These are phyloP conservation scores for Crocuta crocuta DNA, from an alignment of 2,113 vertebrate species.

Conservation along the genomic window DNA sequence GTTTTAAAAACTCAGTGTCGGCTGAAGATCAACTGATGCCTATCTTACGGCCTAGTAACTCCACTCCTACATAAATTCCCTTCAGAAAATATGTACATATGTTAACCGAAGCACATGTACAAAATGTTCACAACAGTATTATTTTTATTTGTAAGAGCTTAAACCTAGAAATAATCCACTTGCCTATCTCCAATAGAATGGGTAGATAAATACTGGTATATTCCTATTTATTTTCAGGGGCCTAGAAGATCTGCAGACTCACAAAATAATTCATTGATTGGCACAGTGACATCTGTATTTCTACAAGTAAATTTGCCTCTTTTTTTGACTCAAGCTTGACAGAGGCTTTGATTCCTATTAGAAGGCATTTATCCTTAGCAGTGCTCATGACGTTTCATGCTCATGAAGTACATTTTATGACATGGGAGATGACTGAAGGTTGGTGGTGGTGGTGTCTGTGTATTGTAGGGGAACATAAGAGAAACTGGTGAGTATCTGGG, in stretches of 20 bases:
- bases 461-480: neutral
- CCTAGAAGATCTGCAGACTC: neutral
- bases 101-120: neutral
- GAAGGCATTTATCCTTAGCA: neutral
- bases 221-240: neutral
- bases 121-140: neutral
- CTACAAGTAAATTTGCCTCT: neutral
- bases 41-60: neutral
- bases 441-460: neutral
- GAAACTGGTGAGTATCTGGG: neutral
- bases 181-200: neutral
- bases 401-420: neutral
- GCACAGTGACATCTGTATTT: neutral
- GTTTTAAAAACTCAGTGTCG: neutral
- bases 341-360: neutral
- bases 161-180: neutral
- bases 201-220: neutral
- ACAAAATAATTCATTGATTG: neutral
- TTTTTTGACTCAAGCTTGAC: neutral
- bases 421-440: neutral
- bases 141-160: neutral
- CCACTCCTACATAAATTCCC: neutral
- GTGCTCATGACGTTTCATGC: neutral
- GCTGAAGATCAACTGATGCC: neutral
- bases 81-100: neutral